Evolutionary conservation across 2,797 vertebrate species (phyloP).

Genomic region (Scolopax rusticola): DNA sequence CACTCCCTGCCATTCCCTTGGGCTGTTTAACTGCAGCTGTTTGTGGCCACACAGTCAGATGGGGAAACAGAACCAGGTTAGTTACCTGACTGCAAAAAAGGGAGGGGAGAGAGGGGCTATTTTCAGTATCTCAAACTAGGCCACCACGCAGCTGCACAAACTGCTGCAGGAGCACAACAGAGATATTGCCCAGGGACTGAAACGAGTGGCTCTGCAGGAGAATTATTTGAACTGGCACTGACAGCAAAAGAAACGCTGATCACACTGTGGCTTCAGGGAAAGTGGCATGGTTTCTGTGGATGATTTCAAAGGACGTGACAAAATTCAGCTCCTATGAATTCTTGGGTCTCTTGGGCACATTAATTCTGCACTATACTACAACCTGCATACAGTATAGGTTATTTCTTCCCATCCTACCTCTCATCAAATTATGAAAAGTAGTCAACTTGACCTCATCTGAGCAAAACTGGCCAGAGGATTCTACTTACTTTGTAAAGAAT

Average conservation of each 20-base stretch:
- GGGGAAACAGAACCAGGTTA: background rate
- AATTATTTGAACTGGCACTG: background rate
- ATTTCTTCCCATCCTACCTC: background rate
- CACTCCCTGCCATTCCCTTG: background rate
- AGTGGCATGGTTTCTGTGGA: fast-evolving
- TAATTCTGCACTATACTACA: background rate
- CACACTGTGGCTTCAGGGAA: background rate
- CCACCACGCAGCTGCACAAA: background rate
- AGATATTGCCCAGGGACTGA: background rate
- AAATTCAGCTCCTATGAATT: background rate
- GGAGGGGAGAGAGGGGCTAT: background rate
- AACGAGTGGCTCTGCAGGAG: background rate
- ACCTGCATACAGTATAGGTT: background rate
- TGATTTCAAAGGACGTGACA: background rate
- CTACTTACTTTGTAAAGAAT: background rate
- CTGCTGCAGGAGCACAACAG: background rate
- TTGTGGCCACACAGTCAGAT: background rate
- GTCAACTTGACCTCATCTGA: background rate
- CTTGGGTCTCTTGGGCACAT: background rate
- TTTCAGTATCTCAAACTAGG: constrained; percentile 14
- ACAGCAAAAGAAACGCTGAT: background rate
- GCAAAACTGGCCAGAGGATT: background rate
- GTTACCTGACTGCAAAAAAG: background rate
- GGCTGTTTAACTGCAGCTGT: background rate
- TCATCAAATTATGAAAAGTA: background rate